Conservation (phyloP, 2,113 vertebrate species). For the Bambusicola thoracicus region DNA sequence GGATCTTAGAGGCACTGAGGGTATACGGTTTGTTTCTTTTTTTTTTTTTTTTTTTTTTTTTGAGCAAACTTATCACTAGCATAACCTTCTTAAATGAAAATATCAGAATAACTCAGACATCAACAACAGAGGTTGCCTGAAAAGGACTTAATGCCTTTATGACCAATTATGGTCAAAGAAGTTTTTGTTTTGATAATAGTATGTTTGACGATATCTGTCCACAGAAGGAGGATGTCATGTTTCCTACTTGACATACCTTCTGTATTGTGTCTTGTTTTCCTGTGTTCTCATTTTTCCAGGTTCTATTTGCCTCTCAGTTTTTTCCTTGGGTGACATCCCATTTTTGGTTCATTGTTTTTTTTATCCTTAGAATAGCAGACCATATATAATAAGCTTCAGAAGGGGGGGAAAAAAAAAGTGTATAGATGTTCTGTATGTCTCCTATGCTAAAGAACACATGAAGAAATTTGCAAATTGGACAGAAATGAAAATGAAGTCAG, state of each 20-base stretch:
- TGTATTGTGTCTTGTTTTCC: slow-evolving; percentile 48
- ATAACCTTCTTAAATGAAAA: neutral
- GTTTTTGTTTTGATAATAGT: slow-evolving; percentile 55
- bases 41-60: no score
- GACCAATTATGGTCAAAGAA: slow-evolving; percentile 64
- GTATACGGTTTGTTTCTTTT: no score
- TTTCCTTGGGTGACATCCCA: slow-evolving; percentile 21
- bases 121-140: neutral
- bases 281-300: slow-evolving; percentile 17
- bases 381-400: slow-evolving; percentile 1
- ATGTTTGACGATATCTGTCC: slow-evolving; percentile 13
- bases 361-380: slow-evolving; percentile 13
- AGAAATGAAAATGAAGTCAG: slow-evolving; percentile 24
- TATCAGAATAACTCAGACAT: neutral
- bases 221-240: slow-evolving; percentile 45
- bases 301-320: slow-evolving; percentile 30
- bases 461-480: slow-evolving; percentile 18
- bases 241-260: slow-evolving; percentile 44
- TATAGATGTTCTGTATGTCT: neutral
- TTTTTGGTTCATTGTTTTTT: slow-evolving; percentile 31
- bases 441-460: neutral
- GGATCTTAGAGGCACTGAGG: neutral
- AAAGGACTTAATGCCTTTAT: neutral
- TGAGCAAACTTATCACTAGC: neutral
- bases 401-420: slow-evolving; percentile 36